Base-by-base conservation (phyloP, 2,888 invertebrate species). In the Ophion costatus region DNA sequence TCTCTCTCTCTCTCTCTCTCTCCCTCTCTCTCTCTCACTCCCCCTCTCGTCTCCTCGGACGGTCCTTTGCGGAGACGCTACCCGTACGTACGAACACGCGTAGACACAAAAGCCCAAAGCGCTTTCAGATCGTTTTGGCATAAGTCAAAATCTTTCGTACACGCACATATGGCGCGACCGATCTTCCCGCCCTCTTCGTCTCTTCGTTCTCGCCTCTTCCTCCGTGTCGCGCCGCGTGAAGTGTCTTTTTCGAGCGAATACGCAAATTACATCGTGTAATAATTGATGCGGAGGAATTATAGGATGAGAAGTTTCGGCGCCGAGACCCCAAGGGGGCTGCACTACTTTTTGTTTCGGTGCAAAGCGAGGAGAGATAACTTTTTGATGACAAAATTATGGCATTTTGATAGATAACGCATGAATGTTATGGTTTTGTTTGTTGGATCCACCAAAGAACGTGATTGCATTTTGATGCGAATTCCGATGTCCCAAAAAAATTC, bases 141-240 rank as follows among this genome's bases (percentile, higher is more conserved):
- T 93, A 91, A 92, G 92, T 93, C 92, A 92, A 93, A 93, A 93
- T 90, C 89, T 91, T 90, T 88, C 90, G 89, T 90, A 90, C 90
- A 90, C 86, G 81, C 86, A 87, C 89, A 90, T 89, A 90, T 90
- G 90, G 87, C 85, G 86, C 84, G 84, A 88, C 75, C 84, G 79
- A 82, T 85, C 66, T 71, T 80, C 71, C 56, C 66, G 57, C 64
- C 67, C 64, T 63, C 29, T 83, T 85, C 82, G 73, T 83, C 66
- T 79, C 77, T 82, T 76, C 69, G 66, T 77, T 70, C 61, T 71
- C 74, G 51, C 75, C 76, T 51, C 20, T 29, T 70, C 63, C 57
- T 75, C 38, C 1, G 61, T 56, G 20, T 57, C 14, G 10, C 51
- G 10, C 51, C 17, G 1, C 51, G 51, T 51, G 51, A 51, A 51